Conservation (phyloP, 2,888 invertebrate genomes). For the Sisyra nigra region DNA sequence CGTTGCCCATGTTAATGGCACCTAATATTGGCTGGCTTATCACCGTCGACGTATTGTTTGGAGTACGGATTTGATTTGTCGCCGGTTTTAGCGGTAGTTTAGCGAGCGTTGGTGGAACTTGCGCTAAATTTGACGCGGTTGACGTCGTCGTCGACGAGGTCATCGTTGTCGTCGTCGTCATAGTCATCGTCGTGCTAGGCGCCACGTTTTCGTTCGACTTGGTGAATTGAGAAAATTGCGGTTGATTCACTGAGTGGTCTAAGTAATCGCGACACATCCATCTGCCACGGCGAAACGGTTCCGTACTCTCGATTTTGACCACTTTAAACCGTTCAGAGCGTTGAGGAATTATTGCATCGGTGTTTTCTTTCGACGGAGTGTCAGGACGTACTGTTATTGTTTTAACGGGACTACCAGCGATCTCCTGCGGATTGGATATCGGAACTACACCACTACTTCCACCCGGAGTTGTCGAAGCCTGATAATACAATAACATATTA, state of each 20-base stretch:
- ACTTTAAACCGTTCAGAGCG: conserved; percentile 69
- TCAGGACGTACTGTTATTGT: conserved; percentile 8
- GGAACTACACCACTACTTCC: conserved; percentile 12
- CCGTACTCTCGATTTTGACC: conserved; percentile 91
- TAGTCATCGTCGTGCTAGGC: background rate
- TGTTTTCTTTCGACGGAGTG: conserved; percentile 8
- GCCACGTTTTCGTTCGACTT: background rate
- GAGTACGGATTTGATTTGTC: conserved; percentile 11
- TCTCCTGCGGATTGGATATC: conserved; percentile 15
- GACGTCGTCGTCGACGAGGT: background rate
- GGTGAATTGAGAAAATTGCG: conserved; percentile 1
- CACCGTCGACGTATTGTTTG: conserved; percentile 4
- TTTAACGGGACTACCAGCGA: conserved; percentile 10
- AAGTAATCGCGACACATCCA: conserved; percentile 93
- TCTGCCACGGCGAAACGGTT: conserved; percentile 79
- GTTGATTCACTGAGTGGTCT: conserved; percentile 46
- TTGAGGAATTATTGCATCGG: conserved; percentile 9
- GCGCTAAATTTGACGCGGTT: background rate
- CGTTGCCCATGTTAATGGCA: background rate
- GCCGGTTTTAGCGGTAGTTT: conserved; percentile 10
- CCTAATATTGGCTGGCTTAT: background rate
- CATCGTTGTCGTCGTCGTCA: background rate
- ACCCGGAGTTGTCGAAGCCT: conserved; percentile 4
- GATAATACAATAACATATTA: background rate
- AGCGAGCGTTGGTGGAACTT: no score